Conservation (phyloP, 2,888 invertebrate genomes). For the Thymelicus lineola region DNA sequence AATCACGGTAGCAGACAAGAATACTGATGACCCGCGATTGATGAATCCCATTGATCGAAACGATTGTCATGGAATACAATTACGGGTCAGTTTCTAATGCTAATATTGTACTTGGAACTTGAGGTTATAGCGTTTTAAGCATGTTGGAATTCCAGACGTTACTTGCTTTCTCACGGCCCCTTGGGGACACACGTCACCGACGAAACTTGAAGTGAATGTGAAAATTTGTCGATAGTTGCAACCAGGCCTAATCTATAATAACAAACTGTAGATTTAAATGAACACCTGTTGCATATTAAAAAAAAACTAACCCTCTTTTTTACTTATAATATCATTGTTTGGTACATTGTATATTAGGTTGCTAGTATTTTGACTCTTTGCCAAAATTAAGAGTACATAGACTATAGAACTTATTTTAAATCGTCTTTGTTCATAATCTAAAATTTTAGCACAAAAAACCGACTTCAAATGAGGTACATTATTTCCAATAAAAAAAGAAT, state of each 20-base stretch:
- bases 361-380: no score
- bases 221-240: conserved; percentile 64
- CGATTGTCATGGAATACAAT: conserved; percentile 27
- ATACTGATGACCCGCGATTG: conserved; percentile 36
- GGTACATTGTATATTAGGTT: no score
- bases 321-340: no score
- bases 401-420: no score
- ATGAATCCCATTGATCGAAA: conserved; percentile 21
- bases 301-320: no score
- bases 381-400: no score
- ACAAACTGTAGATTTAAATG: no score
- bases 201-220: conserved; percentile 60
- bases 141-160: conserved; percentile 41
- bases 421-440: no score
- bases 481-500: no score
- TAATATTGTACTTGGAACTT: conserved; percentile 37
- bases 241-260: conserved; percentile 27
- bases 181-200: conserved; percentile 57
- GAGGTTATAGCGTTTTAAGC: conserved; percentile 36
- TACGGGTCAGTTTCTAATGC: conserved; percentile 38
- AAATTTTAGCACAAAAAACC: no score
- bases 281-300: no score
- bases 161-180: conserved; percentile 71
- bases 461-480: no score
- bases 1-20: conserved; percentile 39